Conservation (phyloP, 1,140 invertebrate species). For the Helicoverpa armigera region DNA sequence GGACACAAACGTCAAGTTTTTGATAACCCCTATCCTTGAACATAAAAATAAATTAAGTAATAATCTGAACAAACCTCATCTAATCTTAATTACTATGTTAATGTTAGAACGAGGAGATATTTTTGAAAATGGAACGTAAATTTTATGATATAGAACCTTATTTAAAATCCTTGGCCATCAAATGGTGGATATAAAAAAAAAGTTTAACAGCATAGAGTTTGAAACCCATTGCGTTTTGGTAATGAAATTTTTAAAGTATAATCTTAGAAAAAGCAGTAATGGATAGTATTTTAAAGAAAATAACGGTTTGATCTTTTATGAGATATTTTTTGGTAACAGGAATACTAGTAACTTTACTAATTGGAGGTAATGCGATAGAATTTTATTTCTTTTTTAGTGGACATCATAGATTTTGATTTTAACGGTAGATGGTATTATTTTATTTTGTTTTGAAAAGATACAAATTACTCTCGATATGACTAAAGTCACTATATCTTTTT, state of each 20-base stretch:
- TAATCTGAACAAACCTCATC: constrained; percentile 22
- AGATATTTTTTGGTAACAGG: background rate
- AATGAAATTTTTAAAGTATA: background rate
- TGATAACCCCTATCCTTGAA: constrained; percentile 12
- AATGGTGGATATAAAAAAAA: background rate
- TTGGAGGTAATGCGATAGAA: constrained; percentile 14
- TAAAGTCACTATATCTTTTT: no score
- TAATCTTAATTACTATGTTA: constrained; percentile 41
- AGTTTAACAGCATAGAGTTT: background rate
- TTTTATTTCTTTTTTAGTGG: constrained; percentile 7
- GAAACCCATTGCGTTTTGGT: background rate
- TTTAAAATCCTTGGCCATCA: constrained; percentile 48
- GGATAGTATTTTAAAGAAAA: background rate
- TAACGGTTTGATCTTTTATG: constrained; percentile 9
- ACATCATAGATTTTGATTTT: background rate
- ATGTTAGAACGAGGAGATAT: constrained; percentile 25
- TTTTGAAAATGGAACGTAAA: constrained; percentile 46
- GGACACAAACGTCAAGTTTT: constrained; percentile 32
- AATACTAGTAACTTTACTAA: constrained; percentile 23
- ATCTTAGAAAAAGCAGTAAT: background rate
- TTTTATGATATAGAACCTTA: constrained; percentile 56
- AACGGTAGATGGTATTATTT: background rate
- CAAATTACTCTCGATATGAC: background rate
- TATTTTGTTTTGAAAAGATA: background rate
- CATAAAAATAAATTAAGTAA: constrained; percentile 37